phyloP scores from a whole-genome alignment of 2,888 invertebrate genomes.

The Agrochola circellaris region DNA sequence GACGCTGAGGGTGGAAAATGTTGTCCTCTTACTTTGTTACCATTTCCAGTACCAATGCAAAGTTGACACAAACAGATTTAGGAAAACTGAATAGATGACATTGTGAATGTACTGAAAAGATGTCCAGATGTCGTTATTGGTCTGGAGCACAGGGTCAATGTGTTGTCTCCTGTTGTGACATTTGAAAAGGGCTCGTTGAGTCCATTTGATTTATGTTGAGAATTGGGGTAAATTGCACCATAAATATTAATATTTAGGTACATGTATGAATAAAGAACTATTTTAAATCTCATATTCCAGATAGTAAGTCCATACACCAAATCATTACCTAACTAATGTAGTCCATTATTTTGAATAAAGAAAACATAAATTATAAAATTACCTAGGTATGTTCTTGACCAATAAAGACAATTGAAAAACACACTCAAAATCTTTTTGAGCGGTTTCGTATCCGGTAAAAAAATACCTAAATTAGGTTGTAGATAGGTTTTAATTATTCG shows the following conservation, averaged over 20 bases:
- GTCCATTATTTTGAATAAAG: not conserved
- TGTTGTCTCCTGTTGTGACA: not conserved
- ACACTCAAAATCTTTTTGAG: not conserved
- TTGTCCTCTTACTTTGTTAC: conserved; percentile 16
- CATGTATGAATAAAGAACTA: not conserved
- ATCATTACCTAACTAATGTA: not conserved
- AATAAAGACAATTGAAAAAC: not conserved
- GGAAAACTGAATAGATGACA: conserved; percentile 8
- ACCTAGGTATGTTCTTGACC: not conserved
- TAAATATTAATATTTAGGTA: not conserved
- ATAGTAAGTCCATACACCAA: not conserved
- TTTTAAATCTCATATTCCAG: not conserved
- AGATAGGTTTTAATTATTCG: not conserved
- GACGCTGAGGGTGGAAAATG: conserved; percentile 11
- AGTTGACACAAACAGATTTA: conserved; percentile 29
- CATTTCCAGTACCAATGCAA: conserved; percentile 2
- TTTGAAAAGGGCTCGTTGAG: not conserved
- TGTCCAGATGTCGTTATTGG: conserved; percentile 4
- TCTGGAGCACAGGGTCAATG: not conserved
- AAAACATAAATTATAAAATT: not conserved
- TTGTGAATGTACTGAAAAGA: conserved; percentile 1
- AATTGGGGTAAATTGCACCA: not conserved
- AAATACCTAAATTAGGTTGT: not conserved
- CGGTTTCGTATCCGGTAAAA: no score
- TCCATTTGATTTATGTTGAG: conserved; percentile 3